Base-by-base conservation (phyloP, 2,797 vertebrate genomes). In the Aldrovandia affinis region DNA sequence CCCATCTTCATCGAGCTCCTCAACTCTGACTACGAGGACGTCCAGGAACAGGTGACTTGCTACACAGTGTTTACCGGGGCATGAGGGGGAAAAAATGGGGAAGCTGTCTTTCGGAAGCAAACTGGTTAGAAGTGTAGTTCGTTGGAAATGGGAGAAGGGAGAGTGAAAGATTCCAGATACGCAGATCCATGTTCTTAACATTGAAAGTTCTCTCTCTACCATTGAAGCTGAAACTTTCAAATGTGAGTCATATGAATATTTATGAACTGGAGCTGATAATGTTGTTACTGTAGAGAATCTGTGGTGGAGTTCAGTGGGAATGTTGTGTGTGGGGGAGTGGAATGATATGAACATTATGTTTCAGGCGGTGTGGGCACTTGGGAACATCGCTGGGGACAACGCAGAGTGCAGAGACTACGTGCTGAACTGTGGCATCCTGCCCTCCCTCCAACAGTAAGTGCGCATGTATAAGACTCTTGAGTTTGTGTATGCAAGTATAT, bases 331-430 rank as follows among this genome's bases (percentile, higher is more conserved):
- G n/a, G n/a, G n/a, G n/a, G n/a, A n/a, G n/a, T n/a, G n/a, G n/a
- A n/a, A n/a, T n/a, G n/a, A n/a, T n/a, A n/a, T n/a, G n/a, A n/a
- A n/a, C n/a, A n/a, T n/a, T n/a, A 0, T 88, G 89, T 94, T 93
- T 88, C 92, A 99, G 98, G 98, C 98, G 59, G 98, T 99, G 54
- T 99, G 98, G 98, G 98, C 98, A 83, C 94, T 99, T 92, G 98
- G 98, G 82, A 99, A 99, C 92, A 99, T 99, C 89, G 98, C 98
- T 92, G 98, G 98, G 83, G 98, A 99, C 87, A 99, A 97, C 90
- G 97, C 98, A 90, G 98, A 98, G 93, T 99, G 98, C 94, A 96
- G 98, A 94, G 97, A 99, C 93, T 99, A 97, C 88, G 98, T 99
- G 88, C 94, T 99, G 91, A 97, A 96, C 92, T 98, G 98, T 94